Base-by-base conservation (phyloP, 1,140 invertebrate genomes). In the Delia radicum region DNA sequence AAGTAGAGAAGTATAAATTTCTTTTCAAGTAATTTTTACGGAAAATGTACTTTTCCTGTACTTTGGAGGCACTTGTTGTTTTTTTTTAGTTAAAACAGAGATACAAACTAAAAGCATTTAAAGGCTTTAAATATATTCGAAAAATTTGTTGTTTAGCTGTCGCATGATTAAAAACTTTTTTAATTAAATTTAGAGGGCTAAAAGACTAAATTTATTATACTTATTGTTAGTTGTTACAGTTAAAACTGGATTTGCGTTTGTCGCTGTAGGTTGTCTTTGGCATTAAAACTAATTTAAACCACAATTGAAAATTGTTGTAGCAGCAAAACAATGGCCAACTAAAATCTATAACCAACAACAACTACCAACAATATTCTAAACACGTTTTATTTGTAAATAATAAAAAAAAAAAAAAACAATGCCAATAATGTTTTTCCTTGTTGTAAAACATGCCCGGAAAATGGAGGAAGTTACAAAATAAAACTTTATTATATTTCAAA, bases 311-410 rank as follows among this genome's bases (percentile, higher is more conserved):
- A 42, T 15, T 13, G 31, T 33, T n/a, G n/a, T n/a, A n/a, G n/a
- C n/a, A n/a, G n/a, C n/a, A n/a, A n/a, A n/a, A n/a, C n/a, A n/a
- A n/a, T n/a, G 31, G 4, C 31, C 31, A 33, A 33, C 31, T 5
- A 33, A 42, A 42, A 42, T 15, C 37, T 15, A 15, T 12, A 33
- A 10, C 37, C 12, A 42, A 42, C 37, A 42, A 3, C 37, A 42
- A 42, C 37, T 42, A 42, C 37, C 31, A 42, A 42, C 37, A 10
- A 21, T 18, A 55, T 55, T 55, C 48, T 55, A 55, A 18, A 55
- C 46, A 55, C 48, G 48, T 55, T 55, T 55, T 55, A 55, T 55
- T 55, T 55, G 48, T 21, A 55, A 55, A 55, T 55, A 55, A 55
- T n/a, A n/a, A 24, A 18, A 55, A 55, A 55, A 42, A 42, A 42